Evolutionary conservation across 92 coral and sea anemone species (phyloP).

Genomic region (Phenganax subtilis): DNA sequence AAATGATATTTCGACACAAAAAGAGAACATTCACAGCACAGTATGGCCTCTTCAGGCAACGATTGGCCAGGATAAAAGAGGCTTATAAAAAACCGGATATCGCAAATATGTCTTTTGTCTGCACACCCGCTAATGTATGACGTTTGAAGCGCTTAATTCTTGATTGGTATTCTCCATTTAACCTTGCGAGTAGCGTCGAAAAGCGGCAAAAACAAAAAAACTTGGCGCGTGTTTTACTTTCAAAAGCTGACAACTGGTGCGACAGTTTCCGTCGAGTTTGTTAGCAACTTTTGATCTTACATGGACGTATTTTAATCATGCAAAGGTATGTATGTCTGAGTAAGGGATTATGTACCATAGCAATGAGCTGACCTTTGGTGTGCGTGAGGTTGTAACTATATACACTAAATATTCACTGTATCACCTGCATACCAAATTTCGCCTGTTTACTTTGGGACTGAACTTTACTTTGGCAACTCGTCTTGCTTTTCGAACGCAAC

Average conservation of each 20-base stretch:
- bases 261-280: not conserved
- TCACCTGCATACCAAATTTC: not conserved
- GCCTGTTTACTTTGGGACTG: conserved; percentile 1
- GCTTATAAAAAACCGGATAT: conserved; percentile 30
- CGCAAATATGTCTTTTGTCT: conserved; percentile 24
- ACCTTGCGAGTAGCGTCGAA: not conserved
- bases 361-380: not conserved
- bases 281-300: not conserved
- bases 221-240: not conserved
- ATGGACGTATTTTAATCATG: not conserved
- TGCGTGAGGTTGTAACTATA: not conserved
- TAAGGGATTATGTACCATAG: not conserved
- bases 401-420: not conserved
- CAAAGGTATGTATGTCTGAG: not conserved
- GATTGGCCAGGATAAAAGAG: conserved; percentile 23
- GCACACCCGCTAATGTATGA: conserved; percentile 13
- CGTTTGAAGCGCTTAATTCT: conserved; percentile 17
- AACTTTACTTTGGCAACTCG: not conserved
- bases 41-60: not conserved
- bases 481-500: too few species aligned
- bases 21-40: conserved; percentile 1
- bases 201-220: not conserved
- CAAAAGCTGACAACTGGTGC: not conserved
- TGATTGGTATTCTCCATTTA: not conserved
- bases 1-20: not conserved